Percentiles rank a stretch among this genome's conserved stretches.
phyloP scores from a whole-genome alignment of 2,888 invertebrate species.

The Abrostola triplasia region DNA sequence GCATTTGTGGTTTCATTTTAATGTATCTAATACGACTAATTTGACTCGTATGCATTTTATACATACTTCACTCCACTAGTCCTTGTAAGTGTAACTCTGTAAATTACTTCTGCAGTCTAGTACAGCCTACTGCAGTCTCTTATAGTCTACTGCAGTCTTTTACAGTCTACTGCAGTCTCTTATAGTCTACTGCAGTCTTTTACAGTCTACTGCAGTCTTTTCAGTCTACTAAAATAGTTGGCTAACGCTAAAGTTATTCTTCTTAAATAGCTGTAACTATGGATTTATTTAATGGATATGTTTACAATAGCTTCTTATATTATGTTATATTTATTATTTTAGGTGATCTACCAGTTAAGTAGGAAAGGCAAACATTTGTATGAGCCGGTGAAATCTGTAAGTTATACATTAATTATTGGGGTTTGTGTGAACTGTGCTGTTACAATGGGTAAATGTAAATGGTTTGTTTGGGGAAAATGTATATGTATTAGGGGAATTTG shows the following conservation, averaged over 20 bases:
- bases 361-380: slow-evolving; percentile 72
- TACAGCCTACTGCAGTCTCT: not conserved
- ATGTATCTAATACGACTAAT: not conserved
- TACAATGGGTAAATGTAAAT: slow-evolving; percentile 2
- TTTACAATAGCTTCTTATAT: not conserved
- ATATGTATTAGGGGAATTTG: too few species aligned
- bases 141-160: not conserved
- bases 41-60: not conserved
- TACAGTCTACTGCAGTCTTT: not conserved
- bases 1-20: not conserved
- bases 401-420: slow-evolving; percentile 42
- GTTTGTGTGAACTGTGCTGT: slow-evolving; percentile 20
- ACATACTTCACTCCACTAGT: not conserved
- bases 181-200: not conserved
- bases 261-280: not conserved
- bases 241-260: too few species aligned
- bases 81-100: too few species aligned
- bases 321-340: slow-evolving; percentile 58
- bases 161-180: not conserved
- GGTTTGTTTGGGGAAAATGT: not conserved
- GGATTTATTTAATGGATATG: not conserved
- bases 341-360: slow-evolving; percentile 69
- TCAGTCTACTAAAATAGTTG: not conserved
- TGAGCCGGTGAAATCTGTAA: slow-evolving; percentile 74
- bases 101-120: not conserved